Evolutionary conservation across 2,888 invertebrate species (phyloP).

Genomic region (Sussaba pulchella): DNA sequence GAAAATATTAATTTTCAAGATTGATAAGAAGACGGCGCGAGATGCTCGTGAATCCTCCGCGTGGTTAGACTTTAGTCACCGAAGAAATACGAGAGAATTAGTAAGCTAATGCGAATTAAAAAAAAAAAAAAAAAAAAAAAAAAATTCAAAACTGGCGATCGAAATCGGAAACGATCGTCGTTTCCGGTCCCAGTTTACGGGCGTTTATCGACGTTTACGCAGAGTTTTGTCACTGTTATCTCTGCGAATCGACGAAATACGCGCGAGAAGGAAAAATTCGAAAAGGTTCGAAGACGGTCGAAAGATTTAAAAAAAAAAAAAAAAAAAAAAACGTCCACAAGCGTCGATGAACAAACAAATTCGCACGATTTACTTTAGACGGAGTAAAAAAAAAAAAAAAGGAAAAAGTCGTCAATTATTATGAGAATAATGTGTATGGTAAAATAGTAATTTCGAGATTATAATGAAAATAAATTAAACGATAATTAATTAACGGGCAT

Average conservation of each 20-base stretch:
- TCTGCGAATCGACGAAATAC: conserved; percentile 22
- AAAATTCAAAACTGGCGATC: conserved; percentile 56
- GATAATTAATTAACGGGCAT: background rate
- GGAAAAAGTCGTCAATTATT: conserved; percentile 72
- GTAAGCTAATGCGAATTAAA: conserved; percentile 71
- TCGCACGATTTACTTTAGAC: conserved; percentile 59
- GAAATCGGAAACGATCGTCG: conserved; percentile 37
- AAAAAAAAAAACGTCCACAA: conserved; percentile 41
- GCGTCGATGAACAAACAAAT: conserved; percentile 51
- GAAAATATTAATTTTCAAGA: conserved; percentile 64
- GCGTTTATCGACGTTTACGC: conserved; percentile 63
- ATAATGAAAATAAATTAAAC: conserved; percentile 45
- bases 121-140: too few relatives aligned
- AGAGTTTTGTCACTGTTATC: conserved; percentile 30
- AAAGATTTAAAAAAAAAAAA: conserved; percentile 20
- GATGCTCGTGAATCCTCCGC: conserved; percentile 72
- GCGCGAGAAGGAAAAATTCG: conserved; percentile 20
- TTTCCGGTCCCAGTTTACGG: conserved; percentile 21
- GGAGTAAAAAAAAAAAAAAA: conserved; percentile 29
- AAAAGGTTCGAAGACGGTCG: too few relatives aligned
- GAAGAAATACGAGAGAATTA: conserved; percentile 73
- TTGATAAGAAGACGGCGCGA: conserved; percentile 54
- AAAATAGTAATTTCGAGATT: conserved; percentile 58
- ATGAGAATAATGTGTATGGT: conserved; percentile 69
- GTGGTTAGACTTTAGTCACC: conserved; percentile 77